These are phyloP conservation scores for Cossypha heuglini DNA, from an alignment of 2,797 vertebrate genomes.

Conservation along the genomic window DNA sequence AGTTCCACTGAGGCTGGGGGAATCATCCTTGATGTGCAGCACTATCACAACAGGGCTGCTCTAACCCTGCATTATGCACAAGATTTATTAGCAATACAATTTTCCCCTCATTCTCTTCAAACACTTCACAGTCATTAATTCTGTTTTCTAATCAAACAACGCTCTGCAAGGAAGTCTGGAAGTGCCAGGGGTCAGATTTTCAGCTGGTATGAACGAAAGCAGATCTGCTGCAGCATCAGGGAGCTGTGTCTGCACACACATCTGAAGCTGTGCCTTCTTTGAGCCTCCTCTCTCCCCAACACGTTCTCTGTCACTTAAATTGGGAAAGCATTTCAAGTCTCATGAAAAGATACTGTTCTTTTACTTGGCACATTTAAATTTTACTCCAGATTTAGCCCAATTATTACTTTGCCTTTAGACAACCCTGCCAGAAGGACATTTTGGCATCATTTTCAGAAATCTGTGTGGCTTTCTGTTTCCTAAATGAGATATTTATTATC, in stretches of 20 bases:
- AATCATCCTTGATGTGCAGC: background rate
- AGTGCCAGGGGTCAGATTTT: background rate
- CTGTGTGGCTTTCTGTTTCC: background rate
- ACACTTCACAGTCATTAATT: background rate
- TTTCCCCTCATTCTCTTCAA: background rate
- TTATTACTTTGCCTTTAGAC: background rate
- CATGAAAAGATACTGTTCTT: background rate
- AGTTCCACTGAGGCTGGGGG: background rate
- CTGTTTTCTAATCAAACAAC: background rate
- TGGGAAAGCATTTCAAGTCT: background rate
- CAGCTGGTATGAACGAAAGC: background rate
- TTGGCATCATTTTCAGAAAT: background rate
- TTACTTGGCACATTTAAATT: background rate
- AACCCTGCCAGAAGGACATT: background rate
- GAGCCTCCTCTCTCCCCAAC: rapidly evolving
- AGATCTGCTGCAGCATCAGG: background rate
- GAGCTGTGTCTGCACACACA: background rate
- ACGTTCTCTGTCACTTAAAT: rapidly evolving
- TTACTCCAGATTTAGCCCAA: background rate
- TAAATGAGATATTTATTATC: background rate
- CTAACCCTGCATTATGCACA: background rate
- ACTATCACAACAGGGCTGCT: background rate
- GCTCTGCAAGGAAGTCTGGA: background rate
- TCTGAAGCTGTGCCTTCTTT: background rate
- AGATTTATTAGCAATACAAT: background rate